Evolutionary conservation across 2,797 vertebrate species (phyloP).

Genomic region (Helarctos malayanus): DNA sequence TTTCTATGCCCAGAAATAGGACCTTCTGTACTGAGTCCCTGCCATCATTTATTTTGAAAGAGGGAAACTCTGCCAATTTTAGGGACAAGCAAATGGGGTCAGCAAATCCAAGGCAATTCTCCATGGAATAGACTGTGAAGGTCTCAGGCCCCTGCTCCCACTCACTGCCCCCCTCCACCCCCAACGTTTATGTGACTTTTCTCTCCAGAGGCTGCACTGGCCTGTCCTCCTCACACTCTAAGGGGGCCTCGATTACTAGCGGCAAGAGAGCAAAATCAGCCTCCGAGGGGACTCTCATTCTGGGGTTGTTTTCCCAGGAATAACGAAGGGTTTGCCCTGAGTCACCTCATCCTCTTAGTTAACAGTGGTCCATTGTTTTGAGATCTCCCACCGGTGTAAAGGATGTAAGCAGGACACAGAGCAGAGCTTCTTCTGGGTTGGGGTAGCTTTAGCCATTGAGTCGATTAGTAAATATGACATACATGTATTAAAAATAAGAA

Average conservation of each 20-base stretch:
- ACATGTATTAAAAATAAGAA: background rate
- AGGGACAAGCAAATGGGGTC: background rate
- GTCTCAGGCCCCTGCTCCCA: rapidly evolving
- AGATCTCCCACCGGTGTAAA: background rate
- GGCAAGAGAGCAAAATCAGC: background rate
- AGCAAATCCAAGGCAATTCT: background rate
- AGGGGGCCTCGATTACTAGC: background rate
- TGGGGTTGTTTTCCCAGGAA: background rate
- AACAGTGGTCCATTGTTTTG: background rate
- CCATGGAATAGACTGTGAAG: background rate
- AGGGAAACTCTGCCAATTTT: background rate
- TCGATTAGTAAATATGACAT: background rate
- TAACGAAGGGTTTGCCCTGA: background rate
- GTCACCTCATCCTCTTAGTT: background rate
- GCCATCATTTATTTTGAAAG: background rate
- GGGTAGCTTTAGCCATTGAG: background rate
- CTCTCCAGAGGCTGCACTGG: background rate
- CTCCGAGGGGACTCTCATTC: background rate
- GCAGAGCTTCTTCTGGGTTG: background rate
- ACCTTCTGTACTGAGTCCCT: background rate
- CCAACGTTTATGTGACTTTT: background rate
- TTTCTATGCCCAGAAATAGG: constrained; percentile 40
- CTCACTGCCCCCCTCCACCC: too few species aligned
- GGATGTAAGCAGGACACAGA: background rate
- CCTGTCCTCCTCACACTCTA: background rate